phyloP scores from a whole-genome alignment of 2,797 vertebrate species.

The Euphonia xanthogaster region DNA sequence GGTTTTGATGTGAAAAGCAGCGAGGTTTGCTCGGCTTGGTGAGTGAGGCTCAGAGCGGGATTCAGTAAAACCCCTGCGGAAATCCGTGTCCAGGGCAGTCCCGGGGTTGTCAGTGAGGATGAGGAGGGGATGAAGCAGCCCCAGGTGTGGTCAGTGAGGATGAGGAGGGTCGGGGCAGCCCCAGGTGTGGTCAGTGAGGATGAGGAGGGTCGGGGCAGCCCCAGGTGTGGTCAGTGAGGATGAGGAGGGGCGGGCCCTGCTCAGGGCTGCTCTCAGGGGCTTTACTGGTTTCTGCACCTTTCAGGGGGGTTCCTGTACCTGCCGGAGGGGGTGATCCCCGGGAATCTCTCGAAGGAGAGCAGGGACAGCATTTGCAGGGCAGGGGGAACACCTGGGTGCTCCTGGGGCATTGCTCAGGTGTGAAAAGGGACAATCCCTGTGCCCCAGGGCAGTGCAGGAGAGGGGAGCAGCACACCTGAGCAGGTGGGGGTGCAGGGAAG shows the following conservation, averaged over 20 bases:
- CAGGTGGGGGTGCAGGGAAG: not conserved
- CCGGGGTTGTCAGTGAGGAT: too few relatives aligned
- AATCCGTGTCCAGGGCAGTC: not conserved
- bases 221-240: not conserved
- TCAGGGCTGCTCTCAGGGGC: too few relatives aligned
- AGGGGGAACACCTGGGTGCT: not conserved
- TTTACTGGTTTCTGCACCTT: too few relatives aligned
- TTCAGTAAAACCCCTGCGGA: not conserved
- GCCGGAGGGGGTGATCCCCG: fast-evolving
- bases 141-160: not conserved
- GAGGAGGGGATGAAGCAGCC: too few relatives aligned
- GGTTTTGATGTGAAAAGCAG: too few relatives aligned
- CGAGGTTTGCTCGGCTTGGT: not conserved
- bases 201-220: too few relatives aligned
- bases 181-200: too few relatives aligned
- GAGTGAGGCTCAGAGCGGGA: not conserved
- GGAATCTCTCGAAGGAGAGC: not conserved
- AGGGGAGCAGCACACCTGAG: not conserved
- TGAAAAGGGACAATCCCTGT: not conserved
- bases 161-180: too few relatives aligned
- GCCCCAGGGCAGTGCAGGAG: not conserved
- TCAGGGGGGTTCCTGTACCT: not conserved
- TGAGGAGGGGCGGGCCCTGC: not conserved
- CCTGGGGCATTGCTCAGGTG: not conserved
- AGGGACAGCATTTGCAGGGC: not conserved